phyloP scores from a whole-genome alignment of 2,888 invertebrate species.

The Hyppa rectilinea region DNA sequence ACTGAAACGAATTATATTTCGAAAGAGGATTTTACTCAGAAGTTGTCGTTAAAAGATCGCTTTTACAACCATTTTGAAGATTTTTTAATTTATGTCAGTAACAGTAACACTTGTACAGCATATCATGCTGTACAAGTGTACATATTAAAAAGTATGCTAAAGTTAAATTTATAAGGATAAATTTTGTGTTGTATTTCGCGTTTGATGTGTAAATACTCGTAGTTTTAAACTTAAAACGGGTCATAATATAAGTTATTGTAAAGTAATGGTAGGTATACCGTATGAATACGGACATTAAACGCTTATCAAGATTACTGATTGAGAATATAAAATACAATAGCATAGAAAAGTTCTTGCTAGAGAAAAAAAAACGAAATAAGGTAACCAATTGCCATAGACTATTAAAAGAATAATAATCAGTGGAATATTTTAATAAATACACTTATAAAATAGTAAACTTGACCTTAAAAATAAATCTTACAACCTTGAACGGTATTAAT shows the following conservation, averaged over 20 bases:
- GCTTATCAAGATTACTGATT: constrained; percentile 45
- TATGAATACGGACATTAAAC: constrained; percentile 19
- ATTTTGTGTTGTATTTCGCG: neutral
- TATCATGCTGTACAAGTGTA: too few relatives aligned
- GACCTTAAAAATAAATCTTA: constrained; percentile 52
- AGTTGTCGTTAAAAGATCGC: neutral
- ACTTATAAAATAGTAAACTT: constrained; percentile 25
- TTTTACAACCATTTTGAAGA: neutral
- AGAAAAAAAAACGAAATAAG: neutral
- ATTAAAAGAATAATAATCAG: neutral
- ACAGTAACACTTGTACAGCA: too few relatives aligned
- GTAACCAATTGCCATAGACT: neutral
- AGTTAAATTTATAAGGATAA: neutral
- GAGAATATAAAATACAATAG: constrained; percentile 23
- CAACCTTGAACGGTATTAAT: constrained; percentile 65
- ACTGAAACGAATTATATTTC: neutral
- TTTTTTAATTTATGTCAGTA: neutral
- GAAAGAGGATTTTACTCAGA: neutral
- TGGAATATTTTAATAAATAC: constrained; percentile 1
- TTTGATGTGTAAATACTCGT: neutral
- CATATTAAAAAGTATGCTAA: neutral
- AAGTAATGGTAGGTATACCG: constrained; percentile 7
- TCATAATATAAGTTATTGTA: constrained; percentile 1
- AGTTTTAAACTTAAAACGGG: neutral
- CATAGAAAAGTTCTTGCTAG: neutral